A percentile compares a stretch with the other conserved stretches of the same genome.
Conservation (phyloP, 2,797 vertebrate species). For the Eupleurogrammus muticus region DNA sequence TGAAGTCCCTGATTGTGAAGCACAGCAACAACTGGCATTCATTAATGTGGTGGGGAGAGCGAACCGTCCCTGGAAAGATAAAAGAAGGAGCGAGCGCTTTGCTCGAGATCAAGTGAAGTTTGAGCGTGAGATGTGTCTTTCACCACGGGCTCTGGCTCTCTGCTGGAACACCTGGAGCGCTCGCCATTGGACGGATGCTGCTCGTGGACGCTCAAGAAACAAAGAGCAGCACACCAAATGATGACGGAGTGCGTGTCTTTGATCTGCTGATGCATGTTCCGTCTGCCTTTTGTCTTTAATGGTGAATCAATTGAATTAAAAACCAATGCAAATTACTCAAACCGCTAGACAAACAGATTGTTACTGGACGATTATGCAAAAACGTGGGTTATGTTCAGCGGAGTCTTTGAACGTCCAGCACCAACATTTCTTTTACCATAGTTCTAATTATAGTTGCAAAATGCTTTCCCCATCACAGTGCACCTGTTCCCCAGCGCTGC, state of each 20-base stretch:
- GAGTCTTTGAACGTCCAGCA: background rate
- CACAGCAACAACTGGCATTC: constrained; percentile 82
- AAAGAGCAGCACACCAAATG: constrained; percentile 67
- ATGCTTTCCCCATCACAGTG: constrained; percentile 2
- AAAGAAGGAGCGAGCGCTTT: constrained; percentile 60
- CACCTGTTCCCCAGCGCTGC: background rate
- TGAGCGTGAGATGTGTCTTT: constrained; percentile 79
- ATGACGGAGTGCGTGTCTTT: constrained; percentile 66
- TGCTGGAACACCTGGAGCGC: constrained; percentile 81
- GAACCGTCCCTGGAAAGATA: constrained; percentile 69
- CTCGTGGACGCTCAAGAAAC: constrained; percentile 64
- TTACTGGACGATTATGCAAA: constrained; percentile 14
- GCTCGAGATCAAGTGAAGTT: constrained; percentile 54
- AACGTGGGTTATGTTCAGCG: constrained; percentile 3
- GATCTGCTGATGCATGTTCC: constrained; percentile 50
- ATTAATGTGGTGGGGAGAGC: constrained; percentile 72
- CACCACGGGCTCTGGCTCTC: constrained; percentile 83
- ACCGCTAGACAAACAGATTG: constrained; percentile 8
- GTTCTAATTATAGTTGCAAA: constrained; percentile 9
- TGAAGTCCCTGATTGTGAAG: constrained; percentile 77
- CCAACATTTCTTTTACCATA: background rate
- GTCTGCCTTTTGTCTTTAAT: constrained; percentile 40
- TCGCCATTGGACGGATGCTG: constrained; percentile 62
- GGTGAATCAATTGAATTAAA: constrained; percentile 44
- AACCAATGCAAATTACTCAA: constrained; percentile 43